phyloP scores from a whole-genome alignment of 2,113 vertebrate genomes.

The Hymenochirus boettgeri region DNA sequence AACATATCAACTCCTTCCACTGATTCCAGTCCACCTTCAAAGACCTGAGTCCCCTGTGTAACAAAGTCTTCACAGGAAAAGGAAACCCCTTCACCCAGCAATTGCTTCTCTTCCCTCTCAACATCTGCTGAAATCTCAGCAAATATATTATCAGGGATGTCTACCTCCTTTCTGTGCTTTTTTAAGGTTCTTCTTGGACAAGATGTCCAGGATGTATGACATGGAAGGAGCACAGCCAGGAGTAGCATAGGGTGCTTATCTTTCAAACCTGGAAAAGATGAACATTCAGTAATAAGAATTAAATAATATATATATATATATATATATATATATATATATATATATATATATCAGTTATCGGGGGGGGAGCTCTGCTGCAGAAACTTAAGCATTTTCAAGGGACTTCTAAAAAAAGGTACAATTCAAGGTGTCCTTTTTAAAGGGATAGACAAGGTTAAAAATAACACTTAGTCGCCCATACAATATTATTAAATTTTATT shows the following conservation, averaged over 20 bases:
- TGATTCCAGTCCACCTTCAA: background rate
- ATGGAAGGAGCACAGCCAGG: conserved; percentile 52
- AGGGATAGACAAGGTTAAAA: no score
- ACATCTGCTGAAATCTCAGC: conserved; percentile 28
- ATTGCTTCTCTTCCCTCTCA: conserved; percentile 1
- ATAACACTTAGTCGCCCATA: no score
- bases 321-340: no score
- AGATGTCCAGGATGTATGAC: conserved; percentile 25
- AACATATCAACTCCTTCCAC: conserved; percentile 5
- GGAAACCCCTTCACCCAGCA: conserved; percentile 1
- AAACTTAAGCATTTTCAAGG: no score
- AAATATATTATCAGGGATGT: conserved; percentile 31
- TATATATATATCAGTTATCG: no score
- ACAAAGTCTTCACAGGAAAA: background rate
- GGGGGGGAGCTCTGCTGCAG: no score
- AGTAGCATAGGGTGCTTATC: conserved; percentile 33
- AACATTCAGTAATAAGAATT: no score
- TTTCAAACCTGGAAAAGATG: conserved; percentile 44
- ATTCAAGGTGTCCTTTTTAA: no score
- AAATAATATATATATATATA: no score
- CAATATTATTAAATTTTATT: no score
- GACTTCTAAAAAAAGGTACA: no score
- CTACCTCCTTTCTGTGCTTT: background rate
- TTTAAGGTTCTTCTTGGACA: background rate
- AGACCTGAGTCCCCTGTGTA: background rate